Evolutionary conservation across 2,797 vertebrate genomes (phyloP).

Genomic region (Silurus lanzhouensis): DNA sequence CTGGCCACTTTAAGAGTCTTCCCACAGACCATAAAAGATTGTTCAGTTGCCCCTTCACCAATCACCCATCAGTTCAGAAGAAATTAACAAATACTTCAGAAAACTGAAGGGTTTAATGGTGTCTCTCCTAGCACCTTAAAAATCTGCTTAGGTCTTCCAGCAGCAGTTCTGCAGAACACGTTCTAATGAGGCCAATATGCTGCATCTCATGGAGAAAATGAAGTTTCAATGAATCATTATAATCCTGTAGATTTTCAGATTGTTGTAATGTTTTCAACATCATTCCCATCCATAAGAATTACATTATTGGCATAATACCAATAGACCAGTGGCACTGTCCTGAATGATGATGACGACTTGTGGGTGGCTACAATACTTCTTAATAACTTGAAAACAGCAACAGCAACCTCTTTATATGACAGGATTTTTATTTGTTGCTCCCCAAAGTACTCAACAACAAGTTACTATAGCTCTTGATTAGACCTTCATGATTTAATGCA

Average conservation of each 20-base stretch:
- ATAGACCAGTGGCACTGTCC: not conserved
- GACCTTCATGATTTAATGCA: not conserved
- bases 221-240: not conserved
- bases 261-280: not conserved
- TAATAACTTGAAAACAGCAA: not conserved
- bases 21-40: not conserved
- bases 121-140: not conserved
- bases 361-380: not conserved
- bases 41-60: not conserved
- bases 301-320: not conserved
- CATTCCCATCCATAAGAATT: not conserved
- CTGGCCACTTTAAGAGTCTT: not conserved
- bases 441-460: not conserved
- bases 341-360: not conserved
- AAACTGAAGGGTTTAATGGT: not conserved
- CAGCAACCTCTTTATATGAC: not conserved
- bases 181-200: no score
- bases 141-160: not conserved
- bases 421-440: not conserved
- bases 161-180: no score
- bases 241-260: conserved; percentile 1
- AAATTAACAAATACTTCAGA: not conserved
- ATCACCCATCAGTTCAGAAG: not conserved
- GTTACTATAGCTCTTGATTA: not conserved
- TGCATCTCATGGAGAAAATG: no score